Evolutionary conservation across 2,888 invertebrate genomes (phyloP).

Genomic region (Beris chalybata): DNA sequence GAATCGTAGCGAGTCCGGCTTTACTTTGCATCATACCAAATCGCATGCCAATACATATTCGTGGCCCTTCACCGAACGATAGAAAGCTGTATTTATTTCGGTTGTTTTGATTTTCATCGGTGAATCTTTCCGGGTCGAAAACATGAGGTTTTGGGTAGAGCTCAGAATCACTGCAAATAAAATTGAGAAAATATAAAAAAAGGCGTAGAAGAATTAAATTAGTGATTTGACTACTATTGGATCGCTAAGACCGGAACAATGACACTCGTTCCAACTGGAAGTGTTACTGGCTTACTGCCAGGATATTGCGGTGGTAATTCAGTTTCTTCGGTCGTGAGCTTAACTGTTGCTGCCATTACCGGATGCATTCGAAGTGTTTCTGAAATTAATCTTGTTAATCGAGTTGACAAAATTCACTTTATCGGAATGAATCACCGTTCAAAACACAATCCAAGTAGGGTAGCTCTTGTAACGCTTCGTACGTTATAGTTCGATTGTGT

Average conservation of each 20-base stretch:
- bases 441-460: conserved; percentile 20
- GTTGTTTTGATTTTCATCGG: conserved; percentile 22
- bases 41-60: conserved; percentile 36
- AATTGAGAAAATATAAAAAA: too few relatives aligned
- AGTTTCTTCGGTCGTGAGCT: conserved; percentile 16
- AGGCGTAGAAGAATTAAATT: not conserved
- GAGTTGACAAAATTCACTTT: not conserved
- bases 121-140: conserved; percentile 36
- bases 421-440: conserved; percentile 8
- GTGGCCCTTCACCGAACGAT: conserved; percentile 36
- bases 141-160: conserved; percentile 32
- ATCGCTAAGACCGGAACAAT: conserved; percentile 27
- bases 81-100: conserved; percentile 32
- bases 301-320: conserved; percentile 32
- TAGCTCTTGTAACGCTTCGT: conserved; percentile 28
- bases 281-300: conserved; percentile 2
- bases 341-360: conserved; percentile 20
- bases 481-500: conserved; percentile 5
- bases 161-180: conserved; percentile 32
- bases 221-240: conserved; percentile 13
- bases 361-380: conserved; percentile 33
- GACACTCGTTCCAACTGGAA: conserved; percentile 21
- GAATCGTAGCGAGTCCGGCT: conserved; percentile 35
- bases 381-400: not conserved
- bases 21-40: conserved; percentile 38